phyloP scores from a whole-genome alignment of 2,888 invertebrate genomes.

The Diaphora mendica region DNA sequence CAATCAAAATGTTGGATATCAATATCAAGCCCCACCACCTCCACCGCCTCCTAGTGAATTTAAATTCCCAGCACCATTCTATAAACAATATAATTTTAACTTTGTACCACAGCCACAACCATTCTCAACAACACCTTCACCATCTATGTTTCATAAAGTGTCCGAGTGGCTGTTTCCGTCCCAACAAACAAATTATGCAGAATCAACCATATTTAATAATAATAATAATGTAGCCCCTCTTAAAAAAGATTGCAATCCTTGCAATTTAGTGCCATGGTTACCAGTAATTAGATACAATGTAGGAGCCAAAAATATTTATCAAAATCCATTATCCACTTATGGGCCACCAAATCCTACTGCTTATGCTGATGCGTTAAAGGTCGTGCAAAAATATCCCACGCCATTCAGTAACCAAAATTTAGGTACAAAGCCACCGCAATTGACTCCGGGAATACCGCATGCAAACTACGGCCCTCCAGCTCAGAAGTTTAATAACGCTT shows the following conservation, averaged over 20 bases:
- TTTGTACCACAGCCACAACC: constrained; percentile 81
- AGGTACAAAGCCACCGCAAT: constrained; percentile 55
- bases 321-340: constrained; percentile 71
- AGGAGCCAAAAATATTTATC: constrained; percentile 70
- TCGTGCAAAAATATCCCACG: constrained; percentile 63
- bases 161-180: constrained; percentile 88
- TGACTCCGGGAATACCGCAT: constrained; percentile 64
- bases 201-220: constrained; percentile 46
- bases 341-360: constrained; percentile 79
- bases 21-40: constrained; percentile 59
- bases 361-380: constrained; percentile 59
- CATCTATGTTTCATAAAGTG: constrained; percentile 87
- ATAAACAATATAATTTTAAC: constrained; percentile 81
- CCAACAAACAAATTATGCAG: constrained; percentile 68
- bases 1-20: constrained; percentile 69
- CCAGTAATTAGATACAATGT: constrained; percentile 88
- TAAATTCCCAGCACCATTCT: constrained; percentile 80
- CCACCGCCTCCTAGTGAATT: constrained; percentile 69
- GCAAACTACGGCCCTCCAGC: constrained; percentile 69
- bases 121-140: constrained; percentile 75
- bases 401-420: constrained; percentile 59
- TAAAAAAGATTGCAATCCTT: constrained; percentile 90
- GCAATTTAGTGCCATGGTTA: constrained; percentile 93
- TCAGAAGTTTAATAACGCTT: constrained; percentile 54
- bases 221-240: constrained; percentile 66